Evolutionary conservation across 1,140 invertebrate species (phyloP).

Genomic region (Littorina saxatilis): DNA sequence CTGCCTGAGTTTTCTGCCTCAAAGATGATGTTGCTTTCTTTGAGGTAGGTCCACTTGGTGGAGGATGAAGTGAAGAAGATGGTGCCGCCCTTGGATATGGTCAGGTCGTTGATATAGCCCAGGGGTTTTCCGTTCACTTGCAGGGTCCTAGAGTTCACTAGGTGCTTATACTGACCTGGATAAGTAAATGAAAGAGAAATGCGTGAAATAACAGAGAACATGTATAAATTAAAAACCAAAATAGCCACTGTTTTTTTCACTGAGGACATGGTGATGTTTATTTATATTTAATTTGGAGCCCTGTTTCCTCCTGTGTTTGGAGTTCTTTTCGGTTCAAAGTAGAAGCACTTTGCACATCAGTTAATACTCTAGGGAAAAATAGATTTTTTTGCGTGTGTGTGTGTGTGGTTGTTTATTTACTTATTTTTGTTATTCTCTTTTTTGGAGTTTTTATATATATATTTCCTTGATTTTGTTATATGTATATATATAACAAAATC

Average conservation of each 20-base stretch:
- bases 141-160: slow-evolving; percentile 58
- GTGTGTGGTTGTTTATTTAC: too few relatives aligned
- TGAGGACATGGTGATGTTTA: too few relatives aligned
- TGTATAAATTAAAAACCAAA: too few relatives aligned
- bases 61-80: slow-evolving; percentile 88
- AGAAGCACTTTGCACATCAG: too few relatives aligned
- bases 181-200: not conserved
- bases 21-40: slow-evolving; percentile 79
- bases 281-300: not conserved
- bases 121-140: slow-evolving; percentile 63
- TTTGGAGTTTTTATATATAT: too few relatives aligned
- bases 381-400: too few relatives aligned
- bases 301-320: not conserved
- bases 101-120: slow-evolving; percentile 77
- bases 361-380: too few relatives aligned
- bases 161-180: not conserved
- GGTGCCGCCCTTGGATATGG: slow-evolving; percentile 83
- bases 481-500: too few relatives aligned
- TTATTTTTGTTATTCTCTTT: too few relatives aligned
- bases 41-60: slow-evolving; percentile 80
- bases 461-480: too few relatives aligned
- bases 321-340: too few relatives aligned
- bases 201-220: too few relatives aligned
- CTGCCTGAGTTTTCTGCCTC: slow-evolving; percentile 83
- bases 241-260: not conserved